Percentiles rank a stretch among this genome's conserved stretches.
phyloP scores from a whole-genome alignment of 2,113 vertebrate genomes.

The Vimba vimba region DNA sequence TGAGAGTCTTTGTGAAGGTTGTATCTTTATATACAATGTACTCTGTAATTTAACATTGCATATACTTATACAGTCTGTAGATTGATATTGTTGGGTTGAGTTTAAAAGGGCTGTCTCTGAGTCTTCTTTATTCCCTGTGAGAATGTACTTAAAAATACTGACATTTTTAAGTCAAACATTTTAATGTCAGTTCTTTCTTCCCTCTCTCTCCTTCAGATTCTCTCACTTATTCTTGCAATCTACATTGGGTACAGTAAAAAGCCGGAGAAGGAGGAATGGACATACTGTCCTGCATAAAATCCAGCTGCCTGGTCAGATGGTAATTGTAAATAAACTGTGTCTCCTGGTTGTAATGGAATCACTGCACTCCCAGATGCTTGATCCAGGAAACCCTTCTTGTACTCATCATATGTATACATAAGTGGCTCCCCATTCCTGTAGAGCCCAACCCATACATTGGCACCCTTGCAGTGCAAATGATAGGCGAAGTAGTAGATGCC shows the following conservation, averaged over 20 bases:
- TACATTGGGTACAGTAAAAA: conserved; percentile 60
- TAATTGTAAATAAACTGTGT: conserved; percentile 91
- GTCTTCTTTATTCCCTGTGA: conserved; percentile 27
- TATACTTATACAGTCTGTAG: conserved; percentile 17
- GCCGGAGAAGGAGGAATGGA: conserved; percentile 86
- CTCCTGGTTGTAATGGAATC: conserved; percentile 84
- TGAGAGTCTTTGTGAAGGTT: conserved; percentile 44
- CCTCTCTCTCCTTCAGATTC: neutral
- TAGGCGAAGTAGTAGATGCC: conserved; percentile 97
- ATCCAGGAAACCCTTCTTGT: conserved; percentile 94
- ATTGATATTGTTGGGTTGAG: neutral
- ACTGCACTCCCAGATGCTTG: conserved; percentile 96
- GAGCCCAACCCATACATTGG: conserved; percentile 94
- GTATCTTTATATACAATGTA: conserved; percentile 38
- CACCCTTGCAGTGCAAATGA: conserved; percentile 95
- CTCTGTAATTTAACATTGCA: conserved; percentile 24
- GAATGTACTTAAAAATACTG: conserved; percentile 24
- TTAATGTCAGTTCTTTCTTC: conserved; percentile 18
- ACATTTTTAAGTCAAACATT: conserved; percentile 32
- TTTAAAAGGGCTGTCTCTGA: conserved; percentile 22
- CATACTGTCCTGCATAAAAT: conserved; percentile 94
- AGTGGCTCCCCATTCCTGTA: conserved; percentile 94
- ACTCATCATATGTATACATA: conserved; percentile 98
- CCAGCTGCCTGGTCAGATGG: conserved; percentile 96
- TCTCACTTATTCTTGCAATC: neutral